These are phyloP conservation scores for Gymnorhina tibicen DNA, from an alignment of 2,113 vertebrate genomes.

Conservation along the genomic window DNA sequence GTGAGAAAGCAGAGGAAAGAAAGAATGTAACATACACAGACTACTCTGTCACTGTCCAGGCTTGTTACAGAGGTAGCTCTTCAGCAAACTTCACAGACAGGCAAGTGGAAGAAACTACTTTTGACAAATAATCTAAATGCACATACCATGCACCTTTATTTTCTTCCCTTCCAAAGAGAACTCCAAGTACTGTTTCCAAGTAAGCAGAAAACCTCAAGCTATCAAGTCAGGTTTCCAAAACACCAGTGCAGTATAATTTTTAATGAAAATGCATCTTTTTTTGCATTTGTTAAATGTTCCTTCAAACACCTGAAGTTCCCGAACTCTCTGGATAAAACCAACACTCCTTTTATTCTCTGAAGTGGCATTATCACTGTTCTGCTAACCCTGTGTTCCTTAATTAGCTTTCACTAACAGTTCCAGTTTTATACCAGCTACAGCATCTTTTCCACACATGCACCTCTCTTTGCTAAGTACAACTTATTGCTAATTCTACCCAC, in stretches of 20 bases:
- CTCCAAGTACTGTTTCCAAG: background rate
- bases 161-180: background rate
- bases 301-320: background rate
- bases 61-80: background rate
- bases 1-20: background rate
- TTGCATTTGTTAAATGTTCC: no score
- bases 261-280: no score
- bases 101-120: background rate
- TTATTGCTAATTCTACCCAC: background rate
- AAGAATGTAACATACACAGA: background rate
- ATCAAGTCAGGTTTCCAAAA: background rate
- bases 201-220: background rate
- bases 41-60: background rate
- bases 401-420: background rate
- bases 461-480: background rate
- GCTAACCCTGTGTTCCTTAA: background rate
- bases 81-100: background rate
- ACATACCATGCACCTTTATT: background rate
- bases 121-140: background rate
- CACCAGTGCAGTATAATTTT: background rate
- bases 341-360: background rate
- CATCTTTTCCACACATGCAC: background rate
- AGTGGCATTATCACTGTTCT: background rate
- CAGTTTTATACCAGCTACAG: background rate
- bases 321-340: background rate